A percentile compares a stretch with the other conserved stretches of the same genome.
These are phyloP conservation scores for Anthopleura sola DNA, from an alignment of 64 coral and sea anemone genomes.

Conservation along the genomic window DNA sequence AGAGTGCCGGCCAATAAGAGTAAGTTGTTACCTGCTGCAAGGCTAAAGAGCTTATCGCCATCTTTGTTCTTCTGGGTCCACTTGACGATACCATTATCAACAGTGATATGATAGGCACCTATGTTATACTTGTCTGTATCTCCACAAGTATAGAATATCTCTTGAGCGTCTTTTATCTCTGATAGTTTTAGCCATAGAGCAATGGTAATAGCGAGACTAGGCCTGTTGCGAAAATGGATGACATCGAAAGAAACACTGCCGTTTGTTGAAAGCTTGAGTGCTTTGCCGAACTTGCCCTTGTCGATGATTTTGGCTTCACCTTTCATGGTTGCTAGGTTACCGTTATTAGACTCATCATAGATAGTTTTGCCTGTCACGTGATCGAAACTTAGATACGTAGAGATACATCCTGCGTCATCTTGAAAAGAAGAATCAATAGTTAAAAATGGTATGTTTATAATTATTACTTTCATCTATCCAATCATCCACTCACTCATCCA, in stretches of 20 bases:
- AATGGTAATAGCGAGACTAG: conserved; percentile 80
- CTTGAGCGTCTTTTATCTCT: conserved; percentile 62
- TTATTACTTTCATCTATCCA: no score
- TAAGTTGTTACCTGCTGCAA: conserved; percentile 54
- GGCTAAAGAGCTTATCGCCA: conserved; percentile 52
- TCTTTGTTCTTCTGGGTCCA: conserved; percentile 59
- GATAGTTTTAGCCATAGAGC: conserved; percentile 82
- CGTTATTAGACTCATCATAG: conserved; percentile 86
- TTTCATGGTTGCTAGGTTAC: conserved; percentile 67
- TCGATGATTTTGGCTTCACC: conserved; percentile 59
- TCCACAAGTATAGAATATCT: conserved; percentile 87
- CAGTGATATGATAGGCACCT: conserved; percentile 76
- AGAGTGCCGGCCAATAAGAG: not conserved
- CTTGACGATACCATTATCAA: conserved; percentile 56
- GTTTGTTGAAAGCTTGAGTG: conserved; percentile 56
- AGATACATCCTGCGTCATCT: conserved; percentile 93
- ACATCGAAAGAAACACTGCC: conserved; percentile 83
- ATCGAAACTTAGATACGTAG: conserved; percentile 86
- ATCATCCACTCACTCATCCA: no score
- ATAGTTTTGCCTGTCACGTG: conserved; percentile 52
- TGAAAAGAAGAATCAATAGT: not conserved
- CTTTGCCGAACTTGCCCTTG: conserved; percentile 73
- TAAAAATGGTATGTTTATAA: not conserved
- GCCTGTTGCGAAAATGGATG: conserved; percentile 75
- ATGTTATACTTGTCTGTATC: conserved; percentile 55